Conservation (phyloP, 2,797 vertebrate genomes). For the Scolopax bukidnonensis region DNA sequence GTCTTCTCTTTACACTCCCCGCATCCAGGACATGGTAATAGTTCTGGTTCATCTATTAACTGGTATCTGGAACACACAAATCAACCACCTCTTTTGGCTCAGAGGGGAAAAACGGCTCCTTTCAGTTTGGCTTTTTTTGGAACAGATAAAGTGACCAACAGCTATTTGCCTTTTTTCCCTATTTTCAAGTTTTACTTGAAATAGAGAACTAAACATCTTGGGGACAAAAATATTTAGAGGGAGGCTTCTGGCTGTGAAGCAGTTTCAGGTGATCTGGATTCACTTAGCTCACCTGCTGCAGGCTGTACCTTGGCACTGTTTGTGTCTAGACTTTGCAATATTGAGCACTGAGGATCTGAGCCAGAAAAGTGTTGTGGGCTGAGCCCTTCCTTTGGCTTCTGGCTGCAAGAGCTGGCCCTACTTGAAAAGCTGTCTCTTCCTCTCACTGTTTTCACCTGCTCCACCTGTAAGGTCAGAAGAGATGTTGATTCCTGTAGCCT, state of each 20-base stretch:
- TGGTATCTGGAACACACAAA: background rate
- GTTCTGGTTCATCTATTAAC: background rate
- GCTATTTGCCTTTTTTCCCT: background rate
- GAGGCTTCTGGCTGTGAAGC: background rate
- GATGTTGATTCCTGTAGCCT: background rate
- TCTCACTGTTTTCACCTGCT: background rate
- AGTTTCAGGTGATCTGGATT: background rate
- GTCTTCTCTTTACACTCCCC: background rate
- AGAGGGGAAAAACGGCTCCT: background rate
- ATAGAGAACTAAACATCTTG: background rate
- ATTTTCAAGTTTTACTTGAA: background rate
- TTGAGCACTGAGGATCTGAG: background rate
- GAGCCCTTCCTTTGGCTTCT: background rate
- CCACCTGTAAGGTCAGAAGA: background rate
- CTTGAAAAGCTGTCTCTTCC: background rate
- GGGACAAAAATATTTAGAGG: rapidly evolving
- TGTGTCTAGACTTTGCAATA: background rate
- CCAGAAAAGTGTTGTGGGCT: background rate
- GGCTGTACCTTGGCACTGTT: background rate
- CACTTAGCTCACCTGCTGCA: background rate
- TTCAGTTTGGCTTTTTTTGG: background rate
- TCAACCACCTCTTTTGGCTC: background rate
- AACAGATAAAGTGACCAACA: background rate
- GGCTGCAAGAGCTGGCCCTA: background rate
- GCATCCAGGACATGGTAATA: background rate